Evolutionary conservation across 1,140 invertebrate genomes (phyloP), one percentile per base, ranked within the genome.

Genomic region (Brachionus calyciflorus): DNA sequence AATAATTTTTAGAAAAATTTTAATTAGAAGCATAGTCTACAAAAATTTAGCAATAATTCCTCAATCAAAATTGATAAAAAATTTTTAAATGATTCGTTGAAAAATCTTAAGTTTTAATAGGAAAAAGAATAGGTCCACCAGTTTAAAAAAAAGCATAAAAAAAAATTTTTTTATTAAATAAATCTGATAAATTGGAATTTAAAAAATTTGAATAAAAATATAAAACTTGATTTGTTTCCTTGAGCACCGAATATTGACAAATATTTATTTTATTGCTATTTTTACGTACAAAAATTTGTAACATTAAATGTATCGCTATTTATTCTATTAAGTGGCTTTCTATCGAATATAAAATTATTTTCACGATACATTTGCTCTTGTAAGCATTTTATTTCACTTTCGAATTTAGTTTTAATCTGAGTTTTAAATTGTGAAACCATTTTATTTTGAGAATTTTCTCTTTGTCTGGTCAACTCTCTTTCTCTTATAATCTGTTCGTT

Each of bases 371-470:
- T 65, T 60, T 84, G 82, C 12, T 83, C 80, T 78, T 85, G 84
- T 53, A 84, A 80, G 14, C 79, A 65, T 33, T 78, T 77, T 24
- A 85, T 82, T 49, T 84, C 84, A 19, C 76, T 77, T 73, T 85
- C 83, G 81, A 84, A 83, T 78, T 83, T 83, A 76, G 80, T 80
- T 9, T 82, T 79, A 17, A 85, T 75, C 24, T 85, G 82, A 77
- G 80, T 79, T 78, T 84, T 84, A 81, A 84, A 81, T 37, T 80
- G 55, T 7, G 79, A 80, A 21, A 84, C 68, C 24, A 83, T 78
- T 83, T 83, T 69, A n/a, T 78, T 70, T n/a, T 51, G 26, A 12
- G 48, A 73, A 48, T 12, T 55, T 30, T 57, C 49, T 28, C 37
- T 41, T 48, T n/a, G 7, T 21, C 21, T 30, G 10, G 14, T 30